phyloP scores from a whole-genome alignment of 2,888 invertebrate species.

The Melanargia galathea region DNA sequence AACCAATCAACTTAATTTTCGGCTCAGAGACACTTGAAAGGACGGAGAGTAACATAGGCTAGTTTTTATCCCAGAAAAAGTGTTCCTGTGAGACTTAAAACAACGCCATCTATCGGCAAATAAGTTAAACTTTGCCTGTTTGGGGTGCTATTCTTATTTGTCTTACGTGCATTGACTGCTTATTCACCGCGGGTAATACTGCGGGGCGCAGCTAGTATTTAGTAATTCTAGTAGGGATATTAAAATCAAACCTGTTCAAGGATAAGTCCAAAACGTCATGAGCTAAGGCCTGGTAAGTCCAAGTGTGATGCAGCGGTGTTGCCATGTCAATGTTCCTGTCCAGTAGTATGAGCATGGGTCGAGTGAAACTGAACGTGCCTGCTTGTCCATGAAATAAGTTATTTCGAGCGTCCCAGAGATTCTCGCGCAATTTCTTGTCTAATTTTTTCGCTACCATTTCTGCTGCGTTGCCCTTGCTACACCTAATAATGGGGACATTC shows the following conservation, averaged over 20 bases:
- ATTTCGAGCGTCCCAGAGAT: conserved; percentile 97
- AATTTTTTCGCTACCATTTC: conserved; percentile 99
- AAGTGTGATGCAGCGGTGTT: conserved; percentile 98
- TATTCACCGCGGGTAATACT: too few species aligned
- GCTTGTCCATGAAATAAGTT: conserved; percentile 94
- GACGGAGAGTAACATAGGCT: too few species aligned
- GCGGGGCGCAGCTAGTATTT: too few species aligned
- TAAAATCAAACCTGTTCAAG: conserved; percentile 85
- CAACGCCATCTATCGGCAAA: too few species aligned
- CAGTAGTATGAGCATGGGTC: conserved; percentile 94
- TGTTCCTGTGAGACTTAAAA: too few species aligned
- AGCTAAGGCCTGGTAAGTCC: conserved; percentile 99
- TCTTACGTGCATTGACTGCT: too few species aligned
- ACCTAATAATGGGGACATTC: conserved; percentile 93
- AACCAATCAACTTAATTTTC: too few species aligned
- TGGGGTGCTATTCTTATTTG: too few species aligned
- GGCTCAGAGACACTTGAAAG: too few species aligned
- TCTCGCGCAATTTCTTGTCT: conserved; percentile 98
- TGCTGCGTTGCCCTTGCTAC: conserved; percentile 97
- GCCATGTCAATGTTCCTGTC: conserved; percentile 98
- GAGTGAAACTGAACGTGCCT: conserved; percentile 92
- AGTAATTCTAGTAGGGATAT: too few species aligned
- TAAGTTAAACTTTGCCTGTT: too few species aligned
- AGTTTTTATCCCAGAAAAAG: too few species aligned
- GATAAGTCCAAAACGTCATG: conserved; percentile 97